Base-by-base conservation (phyloP, 2,888 invertebrate species). In the Hydroisotoma schaefferi region DNA sequence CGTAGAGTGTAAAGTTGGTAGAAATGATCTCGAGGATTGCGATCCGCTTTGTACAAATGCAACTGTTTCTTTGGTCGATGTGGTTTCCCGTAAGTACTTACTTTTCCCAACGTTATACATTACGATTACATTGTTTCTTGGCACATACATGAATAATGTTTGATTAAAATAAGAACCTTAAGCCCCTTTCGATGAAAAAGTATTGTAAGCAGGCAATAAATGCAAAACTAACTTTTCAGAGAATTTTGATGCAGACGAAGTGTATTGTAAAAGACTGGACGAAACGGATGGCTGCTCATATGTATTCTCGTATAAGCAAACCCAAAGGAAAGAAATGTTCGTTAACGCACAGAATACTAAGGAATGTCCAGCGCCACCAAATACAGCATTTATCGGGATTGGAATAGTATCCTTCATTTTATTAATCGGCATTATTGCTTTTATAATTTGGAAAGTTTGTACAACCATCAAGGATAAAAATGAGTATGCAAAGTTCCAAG, bases 401-500 rank as follows among this genome's bases (percentile, higher is more conserved):
- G 82, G 84, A n/a, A 84, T 88, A 12, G 81, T 90, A 48, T 80
- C 81, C 0, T 81, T 83, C 6, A 84, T 90, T 25, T 81, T 92
- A 0, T 72, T 88, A 2, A 80, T 86, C 6, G 92, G 91, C 0
- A 76, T 90, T 1, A 75, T 84, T 2, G 78, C 86, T 1, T 77
- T 91, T 27, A 76, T 88, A 1, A 80, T 83, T 52, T 93, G 90
- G 90, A 90, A 90, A 75, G 74, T 86, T 40, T 74, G 85, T 38
- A 87, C 87, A 0, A 81, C 83, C 18, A 79, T 86, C 27, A 85
- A 87, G 58, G 90, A 92, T 74, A 80, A 84, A 37, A 78, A 83
- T 27, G 91, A 93, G 75, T 90, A 83, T 74, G 83, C 84, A 15
- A 84, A 82, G 71, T 91, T 91, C 76, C 82, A 85, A 74, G 82